Evolutionary conservation across 2,113 vertebrate genomes (phyloP), one percentile per base, ranked within the genome.

Genomic region (Orycteropus afer): DNA sequence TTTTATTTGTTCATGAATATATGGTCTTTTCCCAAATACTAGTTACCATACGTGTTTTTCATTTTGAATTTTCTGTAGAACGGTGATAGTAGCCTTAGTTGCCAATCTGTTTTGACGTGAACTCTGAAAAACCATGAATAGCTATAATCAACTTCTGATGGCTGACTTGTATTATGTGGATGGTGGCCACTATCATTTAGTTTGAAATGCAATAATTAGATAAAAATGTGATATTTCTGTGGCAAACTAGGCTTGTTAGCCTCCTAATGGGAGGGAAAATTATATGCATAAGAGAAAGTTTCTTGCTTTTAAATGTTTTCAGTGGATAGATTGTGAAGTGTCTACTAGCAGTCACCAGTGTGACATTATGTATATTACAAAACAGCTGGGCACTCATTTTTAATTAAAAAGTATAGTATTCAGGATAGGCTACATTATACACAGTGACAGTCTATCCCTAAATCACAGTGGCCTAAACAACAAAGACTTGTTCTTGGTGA

Each of bases 291-390:
- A 10, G 11, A 45, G 27, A 37, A 69, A 27, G 29, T 1, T 81
- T 61, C 51, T 92, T 49, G 0, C 22, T 61, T 32, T 51, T 34
- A 90, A 59, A 53, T 32, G 0, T 0, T 0, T 89, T 73, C 11
- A 42, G 7, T 42, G 10, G 20, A 53, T 42, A 32, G 59, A 29
- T 85, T 40, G 11, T 89, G 42, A 49, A 71, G 42, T 61, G 14
- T 51, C 37, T 53, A 78, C 4, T 17, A 42, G 12, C 34, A 92
- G 59, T 27, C 45, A 79, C 49, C 69, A 57, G 12, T 29, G 5
- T 90, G 55, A 81, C 49, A 78, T 8, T 42, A 65, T 25, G 22
- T 37, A 1, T n/a, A 20, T 37, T 55, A 47, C 17, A 84, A 40
- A 69, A 67, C 45, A 25, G 7, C 5, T 34, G 59, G 13, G 14